phyloP scores from a whole-genome alignment of 2,113 vertebrate species.

The Heloderma charlesbogerti region DNA sequence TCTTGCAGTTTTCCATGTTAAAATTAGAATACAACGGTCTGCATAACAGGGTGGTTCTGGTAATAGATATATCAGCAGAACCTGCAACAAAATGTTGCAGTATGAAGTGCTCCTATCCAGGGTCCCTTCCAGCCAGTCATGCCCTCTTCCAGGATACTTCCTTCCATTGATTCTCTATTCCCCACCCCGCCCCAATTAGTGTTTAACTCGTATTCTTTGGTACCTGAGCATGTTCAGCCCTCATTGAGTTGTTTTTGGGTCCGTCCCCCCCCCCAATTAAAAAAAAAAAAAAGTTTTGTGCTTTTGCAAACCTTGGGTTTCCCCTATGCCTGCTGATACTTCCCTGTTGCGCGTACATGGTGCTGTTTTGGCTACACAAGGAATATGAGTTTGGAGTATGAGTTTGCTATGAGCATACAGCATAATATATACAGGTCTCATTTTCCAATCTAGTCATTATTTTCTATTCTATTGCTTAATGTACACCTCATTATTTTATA shows the following conservation, averaged over 20 bases:
- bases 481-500: not conserved
- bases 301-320: not conserved
- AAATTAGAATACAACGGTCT: not conserved
- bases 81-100: not conserved
- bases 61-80: not conserved
- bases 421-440: not conserved
- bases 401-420: not conserved
- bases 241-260: not conserved
- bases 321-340: not conserved
- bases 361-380: no score
- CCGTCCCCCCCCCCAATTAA: not conserved
- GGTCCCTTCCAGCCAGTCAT: not conserved
- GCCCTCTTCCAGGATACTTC: not conserved
- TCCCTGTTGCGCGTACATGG: not conserved
- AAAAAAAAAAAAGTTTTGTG: no score
- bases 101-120: not conserved
- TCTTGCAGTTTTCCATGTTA: not conserved
- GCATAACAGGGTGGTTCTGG: not conserved
- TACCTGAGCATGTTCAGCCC: not conserved
- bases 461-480: not conserved
- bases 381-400: not conserved
- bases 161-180: not conserved
- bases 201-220: not conserved
- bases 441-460: not conserved
- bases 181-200: not conserved